A percentile compares a stretch with the other conserved stretches of the same genome.
phyloP scores from a whole-genome alignment of 2,888 invertebrate species.

The Aspidiotus destructor region DNA sequence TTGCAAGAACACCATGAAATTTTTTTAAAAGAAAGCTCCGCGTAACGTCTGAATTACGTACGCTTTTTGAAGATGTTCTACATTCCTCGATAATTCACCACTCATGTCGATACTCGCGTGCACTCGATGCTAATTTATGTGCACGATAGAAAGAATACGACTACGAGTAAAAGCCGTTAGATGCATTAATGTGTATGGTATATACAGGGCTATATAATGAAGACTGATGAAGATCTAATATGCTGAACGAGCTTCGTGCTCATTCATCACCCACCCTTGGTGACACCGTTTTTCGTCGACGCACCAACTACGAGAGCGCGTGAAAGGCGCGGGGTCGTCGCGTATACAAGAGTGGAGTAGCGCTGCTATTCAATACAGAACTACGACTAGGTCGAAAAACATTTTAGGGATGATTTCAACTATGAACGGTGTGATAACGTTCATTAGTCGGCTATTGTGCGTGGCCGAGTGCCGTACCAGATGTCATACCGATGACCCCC shows the following conservation, averaged over 20 bases:
- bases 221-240: slow-evolving; percentile 24
- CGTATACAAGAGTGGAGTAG: not conserved
- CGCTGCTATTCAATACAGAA: not conserved
- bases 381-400: not conserved
- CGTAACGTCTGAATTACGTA: too few relatives aligned
- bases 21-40: too few relatives aligned
- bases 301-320: not conserved
- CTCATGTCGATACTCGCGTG: not conserved
- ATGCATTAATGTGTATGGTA: slow-evolving; percentile 9
- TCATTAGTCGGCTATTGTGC: slow-evolving; percentile 21
- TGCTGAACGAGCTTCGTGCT: slow-evolving; percentile 20
- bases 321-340: not conserved
- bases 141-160: not conserved
- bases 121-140: slow-evolving; percentile 9
- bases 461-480: slow-evolving; percentile 1
- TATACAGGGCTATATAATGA: slow-evolving; percentile 4
- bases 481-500: slow-evolving; percentile 12
- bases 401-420: slow-evolving; percentile 19
- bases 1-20: too few relatives aligned
- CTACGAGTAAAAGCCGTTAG: slow-evolving; percentile 16
- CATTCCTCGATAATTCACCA: slow-evolving; percentile 6
- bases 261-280: slow-evolving; percentile 22
- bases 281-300: not conserved
- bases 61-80: too few relatives aligned
- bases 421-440: slow-evolving; percentile 20